Conservation (phyloP, 2,113 vertebrate species). For the Otis tarda region DNA sequence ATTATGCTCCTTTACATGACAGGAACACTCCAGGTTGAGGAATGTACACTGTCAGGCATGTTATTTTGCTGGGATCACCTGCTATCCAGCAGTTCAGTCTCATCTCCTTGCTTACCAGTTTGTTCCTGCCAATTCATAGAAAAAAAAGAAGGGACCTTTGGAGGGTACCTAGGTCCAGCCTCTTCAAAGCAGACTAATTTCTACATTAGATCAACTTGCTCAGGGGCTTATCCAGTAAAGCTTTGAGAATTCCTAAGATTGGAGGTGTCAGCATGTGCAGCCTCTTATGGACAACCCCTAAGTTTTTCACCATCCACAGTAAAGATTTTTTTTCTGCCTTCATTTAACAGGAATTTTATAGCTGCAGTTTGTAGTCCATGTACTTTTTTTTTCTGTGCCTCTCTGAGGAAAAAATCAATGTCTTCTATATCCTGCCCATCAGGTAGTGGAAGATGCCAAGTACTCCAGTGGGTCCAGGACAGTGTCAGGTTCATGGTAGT, state of each 20-base stretch:
- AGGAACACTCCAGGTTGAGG: neutral
- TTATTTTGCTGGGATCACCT: neutral
- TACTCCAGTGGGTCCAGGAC: neutral
- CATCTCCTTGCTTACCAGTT: neutral
- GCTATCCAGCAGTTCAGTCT: neutral
- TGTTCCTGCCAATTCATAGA: neutral
- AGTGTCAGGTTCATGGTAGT: neutral
- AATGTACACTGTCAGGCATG: neutral
- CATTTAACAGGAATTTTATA: neutral
- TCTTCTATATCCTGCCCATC: neutral
- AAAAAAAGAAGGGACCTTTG: neutral
- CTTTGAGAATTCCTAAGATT: neutral
- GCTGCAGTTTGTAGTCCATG: neutral
- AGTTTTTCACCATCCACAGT: neutral
- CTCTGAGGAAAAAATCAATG: neutral
- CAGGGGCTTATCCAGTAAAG: neutral
- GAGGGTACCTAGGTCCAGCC: neutral
- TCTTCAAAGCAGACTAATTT: neutral
- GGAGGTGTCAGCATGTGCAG: neutral
- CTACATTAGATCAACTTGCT: neutral
- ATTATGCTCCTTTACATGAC: neutral
- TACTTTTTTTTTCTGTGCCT: neutral
- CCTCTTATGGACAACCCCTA: neutral
- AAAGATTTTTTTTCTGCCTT: neutral
- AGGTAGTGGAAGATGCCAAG: neutral